Base-by-base conservation (phyloP, 2,888 invertebrate genomes). In the Leucoptera coffeella region DNA sequence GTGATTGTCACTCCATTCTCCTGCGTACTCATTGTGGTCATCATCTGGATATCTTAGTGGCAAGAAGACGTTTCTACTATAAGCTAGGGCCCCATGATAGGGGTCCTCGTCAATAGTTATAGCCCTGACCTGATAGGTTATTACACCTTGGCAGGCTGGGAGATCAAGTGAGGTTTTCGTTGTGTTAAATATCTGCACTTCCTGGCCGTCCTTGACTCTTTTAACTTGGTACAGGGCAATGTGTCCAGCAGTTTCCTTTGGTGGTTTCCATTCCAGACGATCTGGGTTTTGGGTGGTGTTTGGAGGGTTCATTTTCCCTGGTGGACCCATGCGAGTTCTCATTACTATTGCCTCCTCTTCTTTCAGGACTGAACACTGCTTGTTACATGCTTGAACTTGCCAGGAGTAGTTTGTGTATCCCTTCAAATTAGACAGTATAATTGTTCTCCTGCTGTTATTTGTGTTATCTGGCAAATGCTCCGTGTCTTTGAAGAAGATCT, bases 341-440 rank as follows among this genome's bases (percentile, higher is more conserved):
- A 77, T 56, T 34, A 53, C 51, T 22, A 78, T 54, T 2, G 65
- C 56, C 35, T 62, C 54, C 25, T 76, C 74, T 19, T 45, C 45
- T 27, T 41, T 44, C 7, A 55, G 47, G 14, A 61, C 47, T 2
- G 89, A 88, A 42, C 82, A 85, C 21, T 64, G 51, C 1, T 71
- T 43, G 23, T 65, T 90, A 40, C 83, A 86, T 2, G 90, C 90
- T 23, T 69, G 59, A 1, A 90, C 74, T 29, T 72, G 69, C 12
- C 89, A 74, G 25, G 74, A 76, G 47, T 90, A 91, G 30, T 77
- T 73, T 1, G 75, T 74, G 39, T 77, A 85, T 29, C 78, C 76
- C 20, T 56, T 50, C 19, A 87, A 60, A 5, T 47, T 46, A 22
- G 32, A 44, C 10, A 74, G 32, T 25, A 37, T 49, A 4, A 53